A percentile compares a stretch with the other conserved stretches of the same genome.
Evolutionary conservation across 2,888 invertebrate genomes (phyloP).

Genomic region (Limnephilus marmoratus): DNA sequence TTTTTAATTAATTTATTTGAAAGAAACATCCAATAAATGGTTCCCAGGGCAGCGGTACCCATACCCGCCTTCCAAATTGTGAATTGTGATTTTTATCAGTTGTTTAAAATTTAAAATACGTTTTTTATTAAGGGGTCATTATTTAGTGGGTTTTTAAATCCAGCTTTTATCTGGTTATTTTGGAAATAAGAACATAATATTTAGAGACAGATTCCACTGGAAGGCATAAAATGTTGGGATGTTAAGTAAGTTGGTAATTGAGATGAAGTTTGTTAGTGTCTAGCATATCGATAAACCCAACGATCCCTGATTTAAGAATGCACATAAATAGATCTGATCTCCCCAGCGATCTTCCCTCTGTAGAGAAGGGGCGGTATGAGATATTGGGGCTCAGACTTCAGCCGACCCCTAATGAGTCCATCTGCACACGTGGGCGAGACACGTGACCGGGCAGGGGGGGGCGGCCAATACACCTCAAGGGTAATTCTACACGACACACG

Average conservation of each 20-base stretch:
- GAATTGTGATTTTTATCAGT: no score
- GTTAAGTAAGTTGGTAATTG: not conserved
- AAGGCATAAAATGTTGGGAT: not conserved
- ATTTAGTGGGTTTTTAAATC: not conserved
- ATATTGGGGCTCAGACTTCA: not conserved
- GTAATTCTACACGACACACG: constrained; percentile 47
- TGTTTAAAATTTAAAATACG: no score
- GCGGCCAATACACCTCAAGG: constrained; percentile 52
- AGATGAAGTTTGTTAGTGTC: not conserved
- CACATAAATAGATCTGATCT: constrained; percentile 34
- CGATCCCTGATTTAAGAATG: not conserved
- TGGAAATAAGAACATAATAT: not conserved
- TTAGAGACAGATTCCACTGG: no score
- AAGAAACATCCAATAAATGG: no score
- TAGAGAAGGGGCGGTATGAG: constrained; percentile 44
- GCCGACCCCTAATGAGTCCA: constrained; percentile 52
- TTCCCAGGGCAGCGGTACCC: no score
- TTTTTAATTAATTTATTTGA: no score
- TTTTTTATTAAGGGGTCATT: no score
- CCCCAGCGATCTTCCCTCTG: constrained; percentile 10
- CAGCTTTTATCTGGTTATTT: not conserved
- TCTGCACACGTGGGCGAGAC: constrained; percentile 53
- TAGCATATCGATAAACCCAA: not conserved
- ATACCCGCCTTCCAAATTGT: no score
- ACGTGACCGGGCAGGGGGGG: constrained; percentile 29